Conservation (phyloP, 2,113 vertebrate genomes). For the Calonectris borealis region DNA sequence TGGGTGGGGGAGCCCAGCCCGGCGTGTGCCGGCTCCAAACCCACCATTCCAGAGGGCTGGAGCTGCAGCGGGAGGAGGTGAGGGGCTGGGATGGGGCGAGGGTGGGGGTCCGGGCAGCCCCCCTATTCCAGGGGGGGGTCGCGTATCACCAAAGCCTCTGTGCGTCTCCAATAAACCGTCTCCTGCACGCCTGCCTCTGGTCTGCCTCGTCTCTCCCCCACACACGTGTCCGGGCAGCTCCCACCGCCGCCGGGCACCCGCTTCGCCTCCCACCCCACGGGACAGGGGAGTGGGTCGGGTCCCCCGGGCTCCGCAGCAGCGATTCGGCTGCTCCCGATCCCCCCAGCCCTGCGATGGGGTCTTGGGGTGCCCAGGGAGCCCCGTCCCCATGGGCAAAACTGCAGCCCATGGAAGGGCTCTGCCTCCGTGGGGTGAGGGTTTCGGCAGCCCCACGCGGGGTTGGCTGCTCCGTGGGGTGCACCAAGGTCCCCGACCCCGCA, state of each 20-base stretch:
- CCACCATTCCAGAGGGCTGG: background rate
- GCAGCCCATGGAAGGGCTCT: background rate
- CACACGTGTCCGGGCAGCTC: background rate
- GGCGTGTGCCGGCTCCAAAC: background rate
- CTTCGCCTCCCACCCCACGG: rapidly evolving
- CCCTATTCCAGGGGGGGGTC: background rate
- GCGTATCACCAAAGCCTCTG: background rate
- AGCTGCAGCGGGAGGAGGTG: background rate
- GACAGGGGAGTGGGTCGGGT: rapidly evolving
- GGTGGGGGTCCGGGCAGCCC: background rate
- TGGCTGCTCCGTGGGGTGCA: rapidly evolving
- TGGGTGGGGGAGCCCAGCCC: background rate
- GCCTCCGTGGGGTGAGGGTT: rapidly evolving
- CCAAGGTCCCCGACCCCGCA: rapidly evolving
- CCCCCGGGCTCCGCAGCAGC: background rate
- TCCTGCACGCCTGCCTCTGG: constrained; percentile 38
- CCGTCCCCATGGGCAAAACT: too few species aligned
- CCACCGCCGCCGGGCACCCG: background rate
- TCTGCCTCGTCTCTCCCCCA: constrained; percentile 25
- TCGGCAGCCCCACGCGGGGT: background rate
- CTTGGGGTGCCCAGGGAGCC: rapidly evolving
- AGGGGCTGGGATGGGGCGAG: background rate
- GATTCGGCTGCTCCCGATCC: rapidly evolving
- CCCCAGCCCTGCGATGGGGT: rapidly evolving
- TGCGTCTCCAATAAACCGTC: constrained; percentile 49